A percentile compares a stretch with the other conserved stretches of the same genome.
Evolutionary conservation across 2,797 vertebrate genomes (phyloP).

Genomic region (Pogonophryne albipinna): DNA sequence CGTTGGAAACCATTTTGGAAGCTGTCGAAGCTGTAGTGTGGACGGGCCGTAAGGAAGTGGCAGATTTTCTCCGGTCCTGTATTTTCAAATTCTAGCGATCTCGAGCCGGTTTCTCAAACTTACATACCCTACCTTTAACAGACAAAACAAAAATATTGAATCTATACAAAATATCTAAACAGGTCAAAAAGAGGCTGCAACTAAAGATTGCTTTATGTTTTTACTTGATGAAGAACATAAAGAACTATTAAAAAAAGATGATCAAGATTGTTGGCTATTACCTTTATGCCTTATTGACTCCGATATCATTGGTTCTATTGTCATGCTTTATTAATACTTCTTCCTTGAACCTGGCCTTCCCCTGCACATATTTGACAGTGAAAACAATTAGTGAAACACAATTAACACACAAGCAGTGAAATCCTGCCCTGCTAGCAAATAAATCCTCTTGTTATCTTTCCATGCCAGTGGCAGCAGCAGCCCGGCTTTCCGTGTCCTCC

Average conservation of each 20-base stretch:
- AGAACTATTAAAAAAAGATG: background rate
- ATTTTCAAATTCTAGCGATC: too few species aligned
- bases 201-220: background rate
- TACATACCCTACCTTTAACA: too few species aligned
- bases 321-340: background rate
- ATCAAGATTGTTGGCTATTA: too few species aligned
- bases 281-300: too few species aligned
- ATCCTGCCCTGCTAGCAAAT: conserved; percentile 61
- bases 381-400: conserved; percentile 28
- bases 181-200: background rate
- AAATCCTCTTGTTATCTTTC: conserved; percentile 76
- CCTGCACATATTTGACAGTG: conserved; percentile 13
- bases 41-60: too few species aligned
- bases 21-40: too few species aligned
- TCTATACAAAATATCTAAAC: background rate
- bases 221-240: background rate
- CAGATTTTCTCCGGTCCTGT: too few species aligned
- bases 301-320: background rate
- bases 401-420: conserved; percentile 56
- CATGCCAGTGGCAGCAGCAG: conserved; percentile 60
- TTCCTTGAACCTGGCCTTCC: background rate
- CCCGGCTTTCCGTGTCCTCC: conserved; percentile 51
- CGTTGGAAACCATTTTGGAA: too few species aligned
- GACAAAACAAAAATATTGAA: background rate
- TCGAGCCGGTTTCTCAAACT: too few species aligned